Evolutionary conservation across 2,113 vertebrate genomes (phyloP), one percentile per base, ranked within the genome.

Genomic region (Stigmatopora argus): DNA sequence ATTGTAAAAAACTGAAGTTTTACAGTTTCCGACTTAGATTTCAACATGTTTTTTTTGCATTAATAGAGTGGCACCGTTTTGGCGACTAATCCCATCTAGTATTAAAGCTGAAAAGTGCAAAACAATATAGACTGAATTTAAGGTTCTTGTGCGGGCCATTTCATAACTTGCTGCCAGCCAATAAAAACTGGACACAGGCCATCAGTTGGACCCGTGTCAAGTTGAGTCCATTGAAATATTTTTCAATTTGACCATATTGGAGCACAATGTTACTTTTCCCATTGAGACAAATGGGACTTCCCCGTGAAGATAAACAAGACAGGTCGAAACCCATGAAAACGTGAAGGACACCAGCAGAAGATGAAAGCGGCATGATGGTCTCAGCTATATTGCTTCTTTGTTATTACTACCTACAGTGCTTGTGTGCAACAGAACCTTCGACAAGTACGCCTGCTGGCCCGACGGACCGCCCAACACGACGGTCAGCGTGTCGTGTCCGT

Each of bases 341-440:
- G 0, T 7, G 8, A 65, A 48, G 53, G 17, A 65, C 46, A 56
- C 3, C 3, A 4, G 34, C 66, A 12, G 51, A 38, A 57, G 74
- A 85, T 82, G 66, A 86, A 78, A 78, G 35, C 3, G 23, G 12
- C 44, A 19, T 58, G 62, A 51, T 61, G 45, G n/a, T 53, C 7
- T 45, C 12, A 51, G 13, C 34, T 7, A 34, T 41, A 17, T 65
- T 60, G 67, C 9, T 19, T 69, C 8, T 17, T 17, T 62, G 9
- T 23, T 62, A 21, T 73, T 46, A 72, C 15, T 57, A 57, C 79
- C 10, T 67, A 21, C 72, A 96, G 96, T 91, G 57, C 85, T 93
- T 17, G 93, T 97, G 79, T 99, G 97, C 85, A 96, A 95, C 79
- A 91, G 95, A 62, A 95, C 91, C 0, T 95, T 95, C 71, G 93